phyloP scores from a whole-genome alignment of 2,113 vertebrate genomes.

The Vidua chalybeata region DNA sequence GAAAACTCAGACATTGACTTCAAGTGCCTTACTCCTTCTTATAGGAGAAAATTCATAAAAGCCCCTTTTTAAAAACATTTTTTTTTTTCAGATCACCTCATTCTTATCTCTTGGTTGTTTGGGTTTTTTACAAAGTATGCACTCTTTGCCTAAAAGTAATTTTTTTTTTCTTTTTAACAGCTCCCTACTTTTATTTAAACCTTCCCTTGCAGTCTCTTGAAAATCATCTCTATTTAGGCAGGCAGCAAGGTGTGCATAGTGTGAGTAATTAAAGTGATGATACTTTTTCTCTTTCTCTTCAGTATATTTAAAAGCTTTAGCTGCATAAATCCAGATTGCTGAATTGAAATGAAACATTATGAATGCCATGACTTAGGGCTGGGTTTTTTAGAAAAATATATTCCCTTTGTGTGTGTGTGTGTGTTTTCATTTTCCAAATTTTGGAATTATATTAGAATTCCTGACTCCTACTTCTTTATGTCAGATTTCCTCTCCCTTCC shows the following conservation, averaged over 20 bases:
- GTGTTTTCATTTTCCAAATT: not conserved
- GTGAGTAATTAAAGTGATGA: not conserved
- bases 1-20: not conserved
- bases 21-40: not conserved
- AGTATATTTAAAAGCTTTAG: not conserved
- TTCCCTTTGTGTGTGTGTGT: not conserved
- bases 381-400: not conserved
- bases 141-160: not conserved
- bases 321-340: not conserved
- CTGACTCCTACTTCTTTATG: not conserved
- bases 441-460: not conserved
- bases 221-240: not conserved
- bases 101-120: not conserved
- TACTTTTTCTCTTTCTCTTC: not conserved
- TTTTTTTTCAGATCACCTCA: not conserved
- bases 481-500: not conserved
- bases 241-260: not conserved
- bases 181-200: not conserved
- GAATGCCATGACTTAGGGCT: not conserved
- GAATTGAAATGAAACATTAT: not conserved
- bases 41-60: not conserved
- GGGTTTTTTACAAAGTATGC: fast-evolving
- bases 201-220: not conserved
- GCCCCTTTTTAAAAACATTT: fast-evolving
- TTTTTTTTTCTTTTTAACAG: not conserved